Base-by-base conservation (phyloP, 2,797 vertebrate species). In the Lagothrix lagotricha region DNA sequence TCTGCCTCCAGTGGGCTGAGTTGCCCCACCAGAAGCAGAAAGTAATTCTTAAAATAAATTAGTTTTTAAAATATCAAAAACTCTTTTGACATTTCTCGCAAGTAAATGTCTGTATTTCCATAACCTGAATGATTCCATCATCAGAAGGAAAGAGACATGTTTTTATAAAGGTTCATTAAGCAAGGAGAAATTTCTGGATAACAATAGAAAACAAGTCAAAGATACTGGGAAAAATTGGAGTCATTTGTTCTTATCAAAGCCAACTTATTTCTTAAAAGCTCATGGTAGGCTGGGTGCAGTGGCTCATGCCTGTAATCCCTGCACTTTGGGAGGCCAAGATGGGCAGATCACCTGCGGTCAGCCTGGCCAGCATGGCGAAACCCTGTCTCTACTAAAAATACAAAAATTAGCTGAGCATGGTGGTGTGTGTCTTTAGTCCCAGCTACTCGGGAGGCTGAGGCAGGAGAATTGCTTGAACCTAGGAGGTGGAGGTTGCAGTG, bases 191-290 rank as follows among this genome's bases (percentile, higher is more conserved):
- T 82, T 87, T 92, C 88, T 76, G 46, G 30, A 50, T 44, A 44
- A 48, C 33, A 8, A 1, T 24, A 85, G 73, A 75, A 90, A 87
- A 77, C 12, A 64, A 79, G 5, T 39, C 22, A 46, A 88, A 41
- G 22, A 58, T 41, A 76, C 0, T 52, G 12, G 87, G 17, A 84
- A 90, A 76, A 76, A 48, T 13, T 15, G 8, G 26, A 73, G 17
- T 67, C 7, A 72, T 85, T 84, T 93, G 75, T 72, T 80, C 70
- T 44, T 81, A 85, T 36, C 26, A 72, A 94, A 97, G 77, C 50
- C 39, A n/a, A 89, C 77, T 48, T 41, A 96, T 36, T 92, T 90
- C 67, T 76, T 64, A 76, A 94, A 96, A 73, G 13, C 36, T 48
- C 28, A n/a, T 44, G 50, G 70, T n/a, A 67, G 15, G 33, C 33